Base-by-base conservation (phyloP, 2,113 vertebrate species). In the Rhombomys opimus region DNA sequence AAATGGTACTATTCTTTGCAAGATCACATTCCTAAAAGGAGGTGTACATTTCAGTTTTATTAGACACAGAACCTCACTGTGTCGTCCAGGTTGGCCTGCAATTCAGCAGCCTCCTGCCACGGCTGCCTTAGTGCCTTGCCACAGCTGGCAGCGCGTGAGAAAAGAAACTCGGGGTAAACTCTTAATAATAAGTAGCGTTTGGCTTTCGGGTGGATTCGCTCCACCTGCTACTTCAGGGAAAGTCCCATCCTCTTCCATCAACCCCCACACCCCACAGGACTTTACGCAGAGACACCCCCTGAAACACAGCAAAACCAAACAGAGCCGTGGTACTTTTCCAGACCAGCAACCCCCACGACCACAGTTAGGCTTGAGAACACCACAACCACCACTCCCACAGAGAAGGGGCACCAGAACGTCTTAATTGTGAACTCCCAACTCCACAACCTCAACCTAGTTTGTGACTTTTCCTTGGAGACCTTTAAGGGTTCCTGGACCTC, bases 361-460 rank as follows among this genome's bases (percentile, higher is more conserved):
- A 0, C 14, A 8, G 18, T 38, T 67, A 10, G 6, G 61, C 57
- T 8, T 0, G 20, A 14, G 72, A 22, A 14, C 7, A 2, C 6
- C 7, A 41, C 10, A 25, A 0, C 35, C 14, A 1, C 38, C 0
- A 0, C 59, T 63, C 81, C 57, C 23, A 32, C 2, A 5, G 46
- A 41, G 20, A 3, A 1, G 41, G 15, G 14, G 2, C 75, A 59
- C 0, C 11, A 1, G 65, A 25, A 41, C 41, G 1, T 2, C 70
- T 2, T 11, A 73, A 38, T 35, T 23, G 17, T 72, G 13, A 15
- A 46, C 11, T 67, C 10, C 9, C 3, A 7, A 46, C 13, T 18
- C 13, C 23, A 78, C 32, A 13, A 52, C 10, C 32, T 63, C 57
- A 22, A 52, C 9, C 65, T 25, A 2, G 1, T 15, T 0, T 8